Conservation (phyloP, 2,888 invertebrate genomes). For the Tinea semifulvella region DNA sequence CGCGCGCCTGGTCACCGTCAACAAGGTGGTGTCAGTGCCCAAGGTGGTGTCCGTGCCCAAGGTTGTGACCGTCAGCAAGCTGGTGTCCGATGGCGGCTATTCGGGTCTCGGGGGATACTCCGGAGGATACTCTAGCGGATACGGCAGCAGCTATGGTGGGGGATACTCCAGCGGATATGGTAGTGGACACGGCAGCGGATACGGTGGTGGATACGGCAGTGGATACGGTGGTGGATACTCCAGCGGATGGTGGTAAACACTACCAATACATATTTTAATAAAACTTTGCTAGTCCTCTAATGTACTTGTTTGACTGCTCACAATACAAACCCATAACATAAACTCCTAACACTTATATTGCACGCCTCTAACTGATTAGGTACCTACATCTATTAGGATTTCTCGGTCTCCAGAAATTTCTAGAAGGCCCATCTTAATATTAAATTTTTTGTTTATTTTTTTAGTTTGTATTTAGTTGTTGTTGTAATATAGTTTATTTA, state of each 20-base stretch:
- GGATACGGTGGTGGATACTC: slow-evolving; percentile 17
- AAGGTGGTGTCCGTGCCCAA: slow-evolving; percentile 35
- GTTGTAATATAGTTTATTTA: no score
- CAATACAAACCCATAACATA: no score
- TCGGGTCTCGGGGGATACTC: slow-evolving; percentile 20
- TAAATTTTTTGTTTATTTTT: no score
- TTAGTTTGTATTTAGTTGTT: no score
- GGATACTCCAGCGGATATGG: not conserved
- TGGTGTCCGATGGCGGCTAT: slow-evolving; percentile 24
- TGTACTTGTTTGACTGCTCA: no score
- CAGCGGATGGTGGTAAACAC: slow-evolving; percentile 10
- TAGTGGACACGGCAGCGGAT: slow-evolving; percentile 21
- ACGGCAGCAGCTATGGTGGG: not conserved
- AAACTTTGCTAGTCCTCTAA: not conserved
- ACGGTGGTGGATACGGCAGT: slow-evolving; percentile 18
- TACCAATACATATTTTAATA: not conserved
- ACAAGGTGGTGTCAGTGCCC: slow-evolving; percentile 35
- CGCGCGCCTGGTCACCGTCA: slow-evolving; percentile 18
- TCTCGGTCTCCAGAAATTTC: no score
- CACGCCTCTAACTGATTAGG: no score
- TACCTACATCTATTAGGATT: no score
- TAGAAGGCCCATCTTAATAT: no score
- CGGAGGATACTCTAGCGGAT: slow-evolving; percentile 18
- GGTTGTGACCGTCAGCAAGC: slow-evolving; percentile 29
- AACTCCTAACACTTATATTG: no score